Conservation (phyloP, 2,888 invertebrate genomes). For the Elmis aenea region DNA sequence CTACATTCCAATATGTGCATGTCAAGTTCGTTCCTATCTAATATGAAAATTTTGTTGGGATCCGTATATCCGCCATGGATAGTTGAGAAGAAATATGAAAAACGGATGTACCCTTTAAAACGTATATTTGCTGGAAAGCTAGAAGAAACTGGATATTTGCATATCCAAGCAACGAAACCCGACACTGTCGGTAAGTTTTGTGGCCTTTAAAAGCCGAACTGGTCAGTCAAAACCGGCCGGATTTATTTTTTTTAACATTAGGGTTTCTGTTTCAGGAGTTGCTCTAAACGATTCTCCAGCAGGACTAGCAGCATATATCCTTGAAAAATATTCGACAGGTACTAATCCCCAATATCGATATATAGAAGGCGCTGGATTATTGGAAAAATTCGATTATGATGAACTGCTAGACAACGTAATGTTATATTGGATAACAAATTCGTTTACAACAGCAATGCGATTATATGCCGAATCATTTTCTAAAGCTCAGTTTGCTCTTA, state of each 20-base stretch:
- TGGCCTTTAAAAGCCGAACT: too few relatives aligned
- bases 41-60: slow-evolving; percentile 18
- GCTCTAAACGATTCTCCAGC: slow-evolving; percentile 68
- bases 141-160: slow-evolving; percentile 60
- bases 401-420: slow-evolving; percentile 71
- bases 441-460: slow-evolving; percentile 68
- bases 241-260: background rate
- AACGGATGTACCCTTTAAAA: slow-evolving; percentile 50
- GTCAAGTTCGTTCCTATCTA: slow-evolving; percentile 17
- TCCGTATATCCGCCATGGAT: slow-evolving; percentile 20
- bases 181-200: slow-evolving; percentile 69
- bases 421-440: slow-evolving; percentile 72
- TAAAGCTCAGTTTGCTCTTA: slow-evolving; percentile 17
- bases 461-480: slow-evolving; percentile 64
- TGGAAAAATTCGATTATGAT: slow-evolving; percentile 62
- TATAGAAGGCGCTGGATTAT: slow-evolving; percentile 60
- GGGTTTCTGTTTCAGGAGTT: slow-evolving; percentile 49
- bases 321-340: slow-evolving; percentile 79
- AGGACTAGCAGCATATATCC: slow-evolving; percentile 77
- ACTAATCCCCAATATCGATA: slow-evolving; percentile 50
- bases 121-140: slow-evolving; percentile 45
- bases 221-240: too few relatives aligned
- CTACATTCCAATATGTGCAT: slow-evolving; percentile 43
- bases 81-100: slow-evolving; percentile 48
- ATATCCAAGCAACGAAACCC: slow-evolving; percentile 83